phyloP scores from a whole-genome alignment of 2,113 vertebrate genomes.

The Chascanopsetta lugubris region DNA sequence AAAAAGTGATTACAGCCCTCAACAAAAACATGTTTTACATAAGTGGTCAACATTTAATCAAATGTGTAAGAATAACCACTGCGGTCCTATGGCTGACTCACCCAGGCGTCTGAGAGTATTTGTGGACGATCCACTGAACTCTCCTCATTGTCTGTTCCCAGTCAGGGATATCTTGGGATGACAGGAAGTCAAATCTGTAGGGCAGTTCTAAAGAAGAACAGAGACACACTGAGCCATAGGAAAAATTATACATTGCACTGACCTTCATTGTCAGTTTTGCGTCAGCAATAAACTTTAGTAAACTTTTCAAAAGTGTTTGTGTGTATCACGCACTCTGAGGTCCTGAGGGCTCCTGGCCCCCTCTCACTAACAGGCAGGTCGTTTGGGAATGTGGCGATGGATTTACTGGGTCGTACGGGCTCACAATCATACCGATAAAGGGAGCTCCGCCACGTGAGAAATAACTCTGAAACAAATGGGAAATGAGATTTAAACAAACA shows the following conservation, averaged over 20 bases:
- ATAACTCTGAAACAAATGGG: conserved; percentile 85
- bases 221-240: conserved; percentile 20
- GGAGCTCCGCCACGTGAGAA: conserved; percentile 97
- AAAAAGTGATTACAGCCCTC: background rate
- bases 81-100: conserved; percentile 56
- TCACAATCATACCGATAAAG: conserved; percentile 98
- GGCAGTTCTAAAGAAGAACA: conserved; percentile 84
- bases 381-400: conserved; percentile 92
- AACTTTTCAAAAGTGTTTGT: background rate
- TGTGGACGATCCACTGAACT: conserved; percentile 93
- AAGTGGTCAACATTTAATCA: background rate
- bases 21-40: background rate
- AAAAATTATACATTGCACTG: conserved; percentile 1
- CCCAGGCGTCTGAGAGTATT: conserved; percentile 88
- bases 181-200: conserved; percentile 92
- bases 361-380: conserved; percentile 93
- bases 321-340: conserved; percentile 86
- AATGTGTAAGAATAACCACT: background rate
- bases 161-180: conserved; percentile 86
- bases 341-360: conserved; percentile 84
- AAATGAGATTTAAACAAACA: background rate
- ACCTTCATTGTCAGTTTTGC: background rate
- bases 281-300: background rate
- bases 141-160: conserved; percentile 92
- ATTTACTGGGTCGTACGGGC: conserved; percentile 93